Evolutionary conservation across 2,888 invertebrate genomes (phyloP).

Genomic region (Machimus rusticus): DNA sequence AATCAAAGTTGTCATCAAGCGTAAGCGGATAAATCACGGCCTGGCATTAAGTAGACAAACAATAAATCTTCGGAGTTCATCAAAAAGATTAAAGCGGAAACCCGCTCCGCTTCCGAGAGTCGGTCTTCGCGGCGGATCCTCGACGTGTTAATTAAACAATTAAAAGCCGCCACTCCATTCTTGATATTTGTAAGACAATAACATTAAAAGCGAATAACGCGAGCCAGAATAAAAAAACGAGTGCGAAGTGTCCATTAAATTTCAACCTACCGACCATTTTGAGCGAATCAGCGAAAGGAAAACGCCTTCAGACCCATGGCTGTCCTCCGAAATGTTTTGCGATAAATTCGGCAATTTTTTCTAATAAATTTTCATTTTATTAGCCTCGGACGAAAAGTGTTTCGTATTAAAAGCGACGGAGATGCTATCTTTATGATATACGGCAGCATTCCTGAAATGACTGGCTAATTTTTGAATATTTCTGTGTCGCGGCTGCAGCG

Average conservation of each 20-base stretch:
- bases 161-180: constrained; percentile 13
- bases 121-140: not conserved
- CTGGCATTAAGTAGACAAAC: constrained; percentile 14
- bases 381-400: constrained; percentile 36
- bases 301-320: not conserved
- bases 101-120: constrained; percentile 27
- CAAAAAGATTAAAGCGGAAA: constrained; percentile 28
- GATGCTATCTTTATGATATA: constrained; percentile 42
- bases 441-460: constrained; percentile 38
- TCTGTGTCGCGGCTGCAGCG: constrained; percentile 11
- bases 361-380: constrained; percentile 42
- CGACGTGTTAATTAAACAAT: constrained; percentile 41
- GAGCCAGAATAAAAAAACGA: not conserved
- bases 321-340: constrained; percentile 12
- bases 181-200: constrained; percentile 35
- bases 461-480: constrained; percentile 42
- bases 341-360: constrained; percentile 39
- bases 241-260: not conserved
- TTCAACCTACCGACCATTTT: not conserved
- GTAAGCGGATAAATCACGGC: not conserved
- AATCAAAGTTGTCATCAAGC: not conserved
- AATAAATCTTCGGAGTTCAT: constrained; percentile 8
- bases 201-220: constrained; percentile 36
- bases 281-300: constrained; percentile 7
- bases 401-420: constrained; percentile 20